A percentile compares a stretch with the other conserved stretches of the same genome.
These are phyloP conservation scores for Phaethon lepturus DNA, from an alignment of 2,113 vertebrate genomes.

Conservation along the genomic window DNA sequence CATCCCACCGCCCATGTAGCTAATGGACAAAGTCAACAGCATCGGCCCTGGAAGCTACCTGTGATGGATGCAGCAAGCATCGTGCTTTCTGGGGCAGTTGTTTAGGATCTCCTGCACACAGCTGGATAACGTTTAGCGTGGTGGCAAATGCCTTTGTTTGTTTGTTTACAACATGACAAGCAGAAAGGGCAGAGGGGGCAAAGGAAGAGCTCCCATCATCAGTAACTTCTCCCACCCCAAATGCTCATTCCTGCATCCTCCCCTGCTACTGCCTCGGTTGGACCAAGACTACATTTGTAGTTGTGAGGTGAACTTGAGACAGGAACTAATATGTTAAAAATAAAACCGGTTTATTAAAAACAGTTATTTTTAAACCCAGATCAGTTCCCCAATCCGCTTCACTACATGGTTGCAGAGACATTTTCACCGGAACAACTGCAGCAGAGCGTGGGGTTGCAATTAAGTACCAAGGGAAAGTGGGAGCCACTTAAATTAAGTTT, in stretches of 20 bases:
- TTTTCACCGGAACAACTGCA: slow-evolving; percentile 24
- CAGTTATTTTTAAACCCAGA: slow-evolving; percentile 26
- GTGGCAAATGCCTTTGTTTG: background rate
- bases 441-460: background rate
- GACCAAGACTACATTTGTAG: fast-evolving
- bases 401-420: background rate
- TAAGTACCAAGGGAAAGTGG: background rate
- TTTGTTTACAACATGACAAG: background rate
- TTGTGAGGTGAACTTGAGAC: background rate
- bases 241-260: background rate
- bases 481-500: background rate
- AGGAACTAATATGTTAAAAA: slow-evolving; percentile 34
- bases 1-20: background rate
- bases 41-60: background rate
- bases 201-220: background rate
- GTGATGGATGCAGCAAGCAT: background rate
- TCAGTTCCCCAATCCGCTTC: background rate
- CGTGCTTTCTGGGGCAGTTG: background rate
- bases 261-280: background rate
- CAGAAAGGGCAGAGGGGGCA: background rate
- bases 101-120: background rate
- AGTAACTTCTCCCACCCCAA: background rate
- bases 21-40: background rate
- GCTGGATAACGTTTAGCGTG: background rate
- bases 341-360: slow-evolving; percentile 19